Evolutionary conservation across 2,797 vertebrate species (phyloP).

Genomic region (Coregonus sp.): DNA sequence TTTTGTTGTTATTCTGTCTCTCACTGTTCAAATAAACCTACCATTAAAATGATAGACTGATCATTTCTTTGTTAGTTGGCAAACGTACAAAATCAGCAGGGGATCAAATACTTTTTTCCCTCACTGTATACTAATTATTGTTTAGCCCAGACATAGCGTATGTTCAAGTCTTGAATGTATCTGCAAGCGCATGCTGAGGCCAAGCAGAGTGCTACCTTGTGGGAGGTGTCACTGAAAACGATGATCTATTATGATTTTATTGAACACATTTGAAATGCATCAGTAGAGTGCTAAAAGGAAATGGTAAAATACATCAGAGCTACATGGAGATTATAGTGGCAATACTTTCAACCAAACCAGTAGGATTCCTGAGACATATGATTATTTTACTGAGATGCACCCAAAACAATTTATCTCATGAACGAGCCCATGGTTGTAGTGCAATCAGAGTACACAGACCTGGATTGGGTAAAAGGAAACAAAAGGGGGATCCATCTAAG

Average conservation of each 20-base stretch:
- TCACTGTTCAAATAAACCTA: too few relatives aligned
- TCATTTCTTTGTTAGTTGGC: too few relatives aligned
- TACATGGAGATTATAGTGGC: slow-evolving; percentile 56
- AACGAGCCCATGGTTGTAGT: slow-evolving; percentile 65
- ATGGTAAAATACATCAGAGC: slow-evolving; percentile 56
- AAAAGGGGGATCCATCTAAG: slow-evolving; percentile 22
- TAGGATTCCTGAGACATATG: slow-evolving; percentile 54
- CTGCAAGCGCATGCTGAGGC: not conserved
- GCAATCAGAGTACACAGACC: slow-evolving; percentile 63
- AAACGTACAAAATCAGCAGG: too few relatives aligned
- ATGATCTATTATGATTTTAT: not conserved
- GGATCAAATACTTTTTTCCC: too few relatives aligned
- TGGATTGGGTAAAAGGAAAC: slow-evolving; percentile 31
- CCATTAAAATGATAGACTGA: too few relatives aligned
- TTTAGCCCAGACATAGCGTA: too few relatives aligned
- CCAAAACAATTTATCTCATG: slow-evolving; percentile 76
- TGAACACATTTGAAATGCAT: slow-evolving; percentile 33
- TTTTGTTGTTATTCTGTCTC: too few relatives aligned
- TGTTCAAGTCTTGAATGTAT: not conserved
- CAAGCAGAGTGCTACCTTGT: not conserved
- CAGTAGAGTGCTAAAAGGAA: slow-evolving; percentile 38
- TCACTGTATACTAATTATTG: too few relatives aligned
- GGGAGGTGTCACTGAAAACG: not conserved
- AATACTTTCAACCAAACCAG: slow-evolving; percentile 59
- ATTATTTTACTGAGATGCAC: slow-evolving; percentile 61